Percentiles rank a stretch among this genome's conserved stretches.
These are phyloP conservation scores for Oxystoma pomonae DNA, from an alignment of 2,888 invertebrate genomes.

Conservation along the genomic window DNA sequence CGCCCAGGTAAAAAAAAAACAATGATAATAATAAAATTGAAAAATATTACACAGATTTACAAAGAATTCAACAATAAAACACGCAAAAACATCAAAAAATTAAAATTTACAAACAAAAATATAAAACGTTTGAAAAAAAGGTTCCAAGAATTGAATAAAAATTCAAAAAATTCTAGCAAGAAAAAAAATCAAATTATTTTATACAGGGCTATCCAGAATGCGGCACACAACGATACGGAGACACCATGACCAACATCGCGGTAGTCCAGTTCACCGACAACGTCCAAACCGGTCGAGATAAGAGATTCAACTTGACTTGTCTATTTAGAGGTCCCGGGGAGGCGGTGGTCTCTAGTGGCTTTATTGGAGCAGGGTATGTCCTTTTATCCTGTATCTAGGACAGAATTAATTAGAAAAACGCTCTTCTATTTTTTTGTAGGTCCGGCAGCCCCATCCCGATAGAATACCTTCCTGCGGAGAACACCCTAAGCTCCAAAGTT, in stretches of 20 bases:
- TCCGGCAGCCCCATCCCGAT: conserved; percentile 91
- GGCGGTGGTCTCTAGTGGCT: conserved; percentile 88
- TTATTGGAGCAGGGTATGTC: conserved; percentile 81
- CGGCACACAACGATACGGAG: conserved; percentile 81
- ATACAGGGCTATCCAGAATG: conserved; percentile 81
- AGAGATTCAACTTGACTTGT: conserved; percentile 89
- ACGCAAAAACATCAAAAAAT: neutral
- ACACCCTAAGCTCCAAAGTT: conserved; percentile 84
- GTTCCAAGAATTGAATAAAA: no score
- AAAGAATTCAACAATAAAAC: neutral
- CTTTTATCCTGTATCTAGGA: no score
- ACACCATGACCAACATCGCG: conserved; percentile 90
- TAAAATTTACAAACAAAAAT: neutral
- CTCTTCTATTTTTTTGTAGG: no score
- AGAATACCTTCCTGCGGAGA: conserved; percentile 88
- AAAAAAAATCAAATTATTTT: neutral
- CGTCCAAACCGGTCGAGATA: conserved; percentile 86
- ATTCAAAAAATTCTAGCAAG: no score
- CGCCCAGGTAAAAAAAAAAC: conserved; percentile 52
- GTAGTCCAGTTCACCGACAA: conserved; percentile 92
- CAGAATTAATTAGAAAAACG: no score
- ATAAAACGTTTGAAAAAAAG: neutral
- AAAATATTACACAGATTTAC: neutral
- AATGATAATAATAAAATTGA: neutral
- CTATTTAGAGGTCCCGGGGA: conserved; percentile 88